These are phyloP conservation scores for Ctenochaetus hawaiiensis DNA, from an alignment of 2,797 vertebrate species.

Conservation along the genomic window DNA sequence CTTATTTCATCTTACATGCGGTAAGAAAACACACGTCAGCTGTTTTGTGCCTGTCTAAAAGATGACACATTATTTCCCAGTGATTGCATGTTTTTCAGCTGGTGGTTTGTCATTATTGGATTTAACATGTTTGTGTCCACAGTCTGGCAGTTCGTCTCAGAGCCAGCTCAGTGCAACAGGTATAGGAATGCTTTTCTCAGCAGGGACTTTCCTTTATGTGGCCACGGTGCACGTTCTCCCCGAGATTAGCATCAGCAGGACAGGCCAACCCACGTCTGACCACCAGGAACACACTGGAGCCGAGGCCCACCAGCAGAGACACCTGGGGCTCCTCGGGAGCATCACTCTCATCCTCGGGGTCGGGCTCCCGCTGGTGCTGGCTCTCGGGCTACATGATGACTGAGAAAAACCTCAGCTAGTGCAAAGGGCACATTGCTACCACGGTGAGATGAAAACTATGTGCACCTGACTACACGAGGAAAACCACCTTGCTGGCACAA, in stretches of 20 bases:
- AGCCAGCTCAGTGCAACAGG: conserved; percentile 78
- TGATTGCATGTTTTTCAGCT: neutral
- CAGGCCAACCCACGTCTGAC: conserved; percentile 33
- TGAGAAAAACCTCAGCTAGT: conserved; percentile 36
- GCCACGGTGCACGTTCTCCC: conserved; percentile 84
- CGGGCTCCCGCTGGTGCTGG: conserved; percentile 78
- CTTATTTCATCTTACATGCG: conserved; percentile 80
- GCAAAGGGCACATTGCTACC: neutral
- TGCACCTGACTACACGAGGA: neutral
- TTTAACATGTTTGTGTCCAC: conserved; percentile 45
- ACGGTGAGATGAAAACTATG: neutral
- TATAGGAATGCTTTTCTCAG: conserved; percentile 86
- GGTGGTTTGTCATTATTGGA: neutral
- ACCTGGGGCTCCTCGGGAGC: conserved; percentile 81
- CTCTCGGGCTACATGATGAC: conserved; percentile 78
- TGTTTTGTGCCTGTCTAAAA: neutral
- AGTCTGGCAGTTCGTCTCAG: conserved; percentile 77
- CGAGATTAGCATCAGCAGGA: conserved; percentile 77
- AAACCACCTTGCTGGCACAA: neutral
- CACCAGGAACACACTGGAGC: conserved; percentile 50
- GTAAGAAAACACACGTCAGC: conserved; percentile 49
- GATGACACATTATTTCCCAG: neutral
- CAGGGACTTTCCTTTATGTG: conserved; percentile 85
- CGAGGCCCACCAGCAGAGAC: conserved; percentile 41
- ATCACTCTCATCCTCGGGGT: conserved; percentile 82